Conservation (phyloP, 2,797 vertebrate genomes). For the Gallinago solitaria region DNA sequence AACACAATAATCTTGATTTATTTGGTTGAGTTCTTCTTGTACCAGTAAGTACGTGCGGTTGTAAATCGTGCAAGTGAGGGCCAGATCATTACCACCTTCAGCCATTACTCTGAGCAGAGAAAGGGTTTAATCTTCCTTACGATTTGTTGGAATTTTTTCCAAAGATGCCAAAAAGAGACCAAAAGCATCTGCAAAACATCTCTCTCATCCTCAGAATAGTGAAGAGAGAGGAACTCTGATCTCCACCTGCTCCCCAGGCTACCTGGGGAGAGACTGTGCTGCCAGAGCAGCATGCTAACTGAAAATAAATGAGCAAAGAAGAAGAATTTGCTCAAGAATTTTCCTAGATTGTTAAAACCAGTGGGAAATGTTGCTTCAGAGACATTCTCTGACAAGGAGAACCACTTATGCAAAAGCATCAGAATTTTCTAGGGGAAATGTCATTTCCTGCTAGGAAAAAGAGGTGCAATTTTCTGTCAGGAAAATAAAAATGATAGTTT, state of each 20-base stretch:
- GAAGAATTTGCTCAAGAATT: neutral
- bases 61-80: neutral
- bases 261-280: neutral
- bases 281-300: neutral
- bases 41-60: neutral
- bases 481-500: slow-evolving; percentile 5
- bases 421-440: slow-evolving; percentile 8
- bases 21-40: neutral
- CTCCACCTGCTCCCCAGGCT: neutral
- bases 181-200: neutral
- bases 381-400: neutral
- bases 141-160: neutral
- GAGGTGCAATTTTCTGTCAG: neutral
- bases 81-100: neutral
- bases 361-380: neutral
- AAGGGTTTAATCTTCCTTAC: neutral
- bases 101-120: neutral
- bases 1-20: neutral
- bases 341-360: neutral
- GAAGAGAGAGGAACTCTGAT: neutral
- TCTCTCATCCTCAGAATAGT: neutral
- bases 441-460: slow-evolving; percentile 1
- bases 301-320: neutral
- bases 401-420: neutral
- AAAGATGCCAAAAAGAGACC: neutral